Percentiles rank a stretch among this genome's conserved stretches.
These are phyloP conservation scores for Stichodactyla mertensii DNA, from an alignment of 64 coral and sea anemone genomes.

Conservation along the genomic window DNA sequence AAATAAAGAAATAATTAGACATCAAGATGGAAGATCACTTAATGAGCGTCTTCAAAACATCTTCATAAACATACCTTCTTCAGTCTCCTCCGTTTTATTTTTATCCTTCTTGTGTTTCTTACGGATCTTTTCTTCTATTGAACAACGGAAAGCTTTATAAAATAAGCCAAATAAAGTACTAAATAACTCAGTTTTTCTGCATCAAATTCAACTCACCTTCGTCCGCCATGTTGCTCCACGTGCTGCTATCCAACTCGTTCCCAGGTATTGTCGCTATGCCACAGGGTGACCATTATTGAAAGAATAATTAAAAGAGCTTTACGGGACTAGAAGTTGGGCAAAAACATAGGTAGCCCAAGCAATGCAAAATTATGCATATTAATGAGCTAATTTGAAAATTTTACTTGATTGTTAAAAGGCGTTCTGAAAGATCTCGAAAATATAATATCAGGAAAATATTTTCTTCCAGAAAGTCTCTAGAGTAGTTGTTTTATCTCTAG, in stretches of 20 bases:
- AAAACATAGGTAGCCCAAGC: too few relatives aligned
- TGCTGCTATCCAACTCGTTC: slow-evolving; percentile 13
- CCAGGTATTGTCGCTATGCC: neutral
- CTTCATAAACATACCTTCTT: slow-evolving; percentile 33
- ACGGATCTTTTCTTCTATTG: slow-evolving; percentile 28
- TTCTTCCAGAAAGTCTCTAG: too few relatives aligned
- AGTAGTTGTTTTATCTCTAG: too few relatives aligned
- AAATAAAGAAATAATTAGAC: neutral
- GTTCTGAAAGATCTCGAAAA: too few relatives aligned
- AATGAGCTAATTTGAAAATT: too few relatives aligned
- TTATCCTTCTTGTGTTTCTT: slow-evolving; percentile 86
- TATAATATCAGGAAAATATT: too few relatives aligned
- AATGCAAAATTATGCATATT: too few relatives aligned
- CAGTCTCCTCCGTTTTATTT: slow-evolving; percentile 32
- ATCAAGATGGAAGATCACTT: neutral
- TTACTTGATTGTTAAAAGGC: too few relatives aligned
- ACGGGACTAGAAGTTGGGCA: too few relatives aligned
- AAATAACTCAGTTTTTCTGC: neutral
- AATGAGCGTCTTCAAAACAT: neutral
- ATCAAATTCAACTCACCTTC: slow-evolving; percentile 25
- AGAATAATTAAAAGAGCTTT: too few relatives aligned
- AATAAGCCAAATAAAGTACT: neutral
- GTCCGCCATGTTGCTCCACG: slow-evolving; percentile 88
- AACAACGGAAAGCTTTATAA: neutral
- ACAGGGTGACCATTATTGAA: neutral